Evolutionary conservation across 64 coral and sea anemone species (phyloP).

Genomic region (Cladopsammia gracilis): DNA sequence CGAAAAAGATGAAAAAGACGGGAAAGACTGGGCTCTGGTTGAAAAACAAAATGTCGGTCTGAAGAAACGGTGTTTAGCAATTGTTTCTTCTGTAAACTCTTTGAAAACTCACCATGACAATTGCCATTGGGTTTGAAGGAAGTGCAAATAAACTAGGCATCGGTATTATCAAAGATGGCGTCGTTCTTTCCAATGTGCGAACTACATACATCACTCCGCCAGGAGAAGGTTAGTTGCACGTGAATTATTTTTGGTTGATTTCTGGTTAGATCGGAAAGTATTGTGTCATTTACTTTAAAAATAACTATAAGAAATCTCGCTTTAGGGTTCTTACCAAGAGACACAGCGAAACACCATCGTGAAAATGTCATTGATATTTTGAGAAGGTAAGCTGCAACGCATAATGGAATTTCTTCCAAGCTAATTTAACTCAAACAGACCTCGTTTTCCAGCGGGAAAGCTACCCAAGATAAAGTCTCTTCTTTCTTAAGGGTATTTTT

Average conservation of each 20-base stretch:
- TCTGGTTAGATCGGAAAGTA: background rate
- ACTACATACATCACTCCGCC: conserved; percentile 97
- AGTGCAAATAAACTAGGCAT: conserved; percentile 98
- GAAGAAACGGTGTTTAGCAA: background rate
- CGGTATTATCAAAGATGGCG: conserved; percentile 93
- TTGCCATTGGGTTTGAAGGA: conserved; percentile 96
- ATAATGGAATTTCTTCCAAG: background rate
- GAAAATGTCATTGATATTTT: conserved; percentile 93
- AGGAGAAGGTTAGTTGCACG: conserved; percentile 77
- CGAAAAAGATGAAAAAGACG: background rate
- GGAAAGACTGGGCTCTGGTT: conserved; percentile 7
- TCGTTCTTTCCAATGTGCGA: conserved; percentile 87
- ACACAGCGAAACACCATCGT: conserved; percentile 97
- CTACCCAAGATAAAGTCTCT: too few species aligned
- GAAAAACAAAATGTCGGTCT: conserved; percentile 7
- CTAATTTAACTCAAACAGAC: too few species aligned
- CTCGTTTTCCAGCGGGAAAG: too few species aligned
- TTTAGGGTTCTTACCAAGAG: conserved; percentile 95
- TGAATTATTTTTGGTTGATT: too few species aligned
- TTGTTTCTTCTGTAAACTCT: background rate
- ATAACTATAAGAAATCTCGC: background rate
- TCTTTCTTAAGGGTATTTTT: too few species aligned
- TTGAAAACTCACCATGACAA: conserved; percentile 65
- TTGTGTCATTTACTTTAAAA: background rate
- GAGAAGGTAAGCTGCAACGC: conserved; percentile 75